Conservation (phyloP, 2,113 vertebrate species). For the Garra rufa region DNA sequence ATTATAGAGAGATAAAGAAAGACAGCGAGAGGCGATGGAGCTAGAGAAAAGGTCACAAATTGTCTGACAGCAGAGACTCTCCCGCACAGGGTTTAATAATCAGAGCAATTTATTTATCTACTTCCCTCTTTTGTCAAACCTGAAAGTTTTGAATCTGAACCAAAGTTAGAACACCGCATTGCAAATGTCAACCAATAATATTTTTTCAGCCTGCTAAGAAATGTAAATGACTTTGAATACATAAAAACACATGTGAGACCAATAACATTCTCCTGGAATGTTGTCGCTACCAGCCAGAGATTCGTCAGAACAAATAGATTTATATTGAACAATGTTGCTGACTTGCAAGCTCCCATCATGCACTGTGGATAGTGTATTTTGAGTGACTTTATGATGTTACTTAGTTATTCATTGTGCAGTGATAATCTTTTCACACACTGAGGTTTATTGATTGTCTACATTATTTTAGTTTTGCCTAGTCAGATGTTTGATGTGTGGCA, state of each 20-base stretch:
- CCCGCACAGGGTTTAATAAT: constrained; percentile 14
- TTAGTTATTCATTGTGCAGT: not conserved
- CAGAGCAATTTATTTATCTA: constrained; percentile 20
- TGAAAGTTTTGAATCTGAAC: constrained; percentile 4
- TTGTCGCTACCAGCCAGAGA: not conserved
- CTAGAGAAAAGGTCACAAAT: constrained; percentile 37
- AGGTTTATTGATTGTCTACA: constrained; percentile 5
- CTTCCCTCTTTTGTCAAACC: not conserved
- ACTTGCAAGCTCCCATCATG: not conserved
- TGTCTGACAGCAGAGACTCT: constrained; percentile 3
- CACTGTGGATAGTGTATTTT: not conserved
- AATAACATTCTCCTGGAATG: not conserved
- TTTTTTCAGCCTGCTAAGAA: not conserved
- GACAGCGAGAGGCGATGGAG: constrained; percentile 5
- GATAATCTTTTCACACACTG: not conserved
- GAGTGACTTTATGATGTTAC: too few relatives aligned
- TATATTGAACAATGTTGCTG: not conserved
- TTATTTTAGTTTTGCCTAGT: not conserved
- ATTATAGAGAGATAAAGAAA: constrained; percentile 33
- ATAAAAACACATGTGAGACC: not conserved
- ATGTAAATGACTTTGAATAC: not conserved
- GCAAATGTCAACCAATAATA: not conserved
- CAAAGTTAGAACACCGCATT: not conserved
- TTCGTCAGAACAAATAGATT: not conserved
- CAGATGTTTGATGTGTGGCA: not conserved